Conservation (phyloP, 2,113 vertebrate species). For the Zosterops hypoxanthus region DNA sequence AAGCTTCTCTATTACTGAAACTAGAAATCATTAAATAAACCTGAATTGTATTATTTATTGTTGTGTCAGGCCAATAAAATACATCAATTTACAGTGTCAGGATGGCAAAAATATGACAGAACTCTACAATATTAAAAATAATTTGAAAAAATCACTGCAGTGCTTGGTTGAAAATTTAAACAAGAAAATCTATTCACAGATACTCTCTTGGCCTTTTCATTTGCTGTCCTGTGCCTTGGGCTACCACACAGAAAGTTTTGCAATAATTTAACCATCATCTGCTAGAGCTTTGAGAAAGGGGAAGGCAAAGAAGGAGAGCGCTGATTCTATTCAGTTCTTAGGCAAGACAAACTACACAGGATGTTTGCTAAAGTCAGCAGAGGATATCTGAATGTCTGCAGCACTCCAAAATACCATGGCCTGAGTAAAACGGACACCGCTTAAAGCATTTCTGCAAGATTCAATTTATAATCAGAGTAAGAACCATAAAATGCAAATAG, state of each 20-base stretch:
- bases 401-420: not conserved
- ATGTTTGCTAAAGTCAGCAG: not conserved
- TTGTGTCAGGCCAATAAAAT: slow-evolving; percentile 29
- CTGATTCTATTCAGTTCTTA: not conserved
- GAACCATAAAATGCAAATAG: not conserved
- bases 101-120: not conserved
- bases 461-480: not conserved
- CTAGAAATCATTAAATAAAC: slow-evolving; percentile 49
- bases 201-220: not conserved
- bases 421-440: not conserved
- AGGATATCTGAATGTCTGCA: not conserved
- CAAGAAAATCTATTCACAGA: slow-evolving; percentile 1
- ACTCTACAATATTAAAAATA: not conserved
- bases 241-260: slow-evolving; percentile 5
- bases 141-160: slow-evolving; percentile 1
- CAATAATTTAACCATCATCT: slow-evolving; percentile 17
- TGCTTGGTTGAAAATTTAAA: slow-evolving; percentile 32
- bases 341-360: not conserved
- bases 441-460: not conserved
- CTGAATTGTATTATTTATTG: slow-evolving; percentile 37
- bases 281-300: not conserved
- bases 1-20: slow-evolving; percentile 15
- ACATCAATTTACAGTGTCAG: not conserved
- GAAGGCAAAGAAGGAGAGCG: not conserved
- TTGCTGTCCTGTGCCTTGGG: slow-evolving; percentile 4